Evolutionary conservation across 2,797 vertebrate genomes (phyloP), one percentile per base, ranked within the genome.

Genomic region (Lutjanus campechanus): DNA sequence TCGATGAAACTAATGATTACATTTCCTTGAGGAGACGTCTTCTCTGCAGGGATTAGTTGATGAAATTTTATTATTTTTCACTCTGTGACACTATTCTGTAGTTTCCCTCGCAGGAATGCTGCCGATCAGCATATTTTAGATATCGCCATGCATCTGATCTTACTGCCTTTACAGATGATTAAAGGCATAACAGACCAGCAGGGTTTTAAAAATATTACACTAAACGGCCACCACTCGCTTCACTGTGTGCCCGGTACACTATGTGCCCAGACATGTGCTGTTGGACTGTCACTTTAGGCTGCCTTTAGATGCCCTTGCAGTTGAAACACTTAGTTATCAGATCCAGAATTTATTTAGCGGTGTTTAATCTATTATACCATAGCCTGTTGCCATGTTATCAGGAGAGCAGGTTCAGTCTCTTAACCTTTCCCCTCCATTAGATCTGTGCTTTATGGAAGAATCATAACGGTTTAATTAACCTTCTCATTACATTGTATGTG

Each of bases 261-360:
- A 2, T 65, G 67, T 71, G 29, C 25, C 47, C 47, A n/a, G 40
- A 54, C 10, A 2, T 53, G 41, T 58, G 64, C 9, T 51, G 58
- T 4, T 59, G 63, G 36, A 40, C 29, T 56, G 13, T 49, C 46
- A 44, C 36, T 55, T n/a, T 19, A 49, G 29, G 4, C 64, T 53
- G 13, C 71, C 36, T 63, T 36, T 43, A 49, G 54, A 73, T 63
- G 61, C 51, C 69, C 25, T 70, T 73, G 79, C 47, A 40, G 46
- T 53, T 69, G 40, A 75, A 73, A 71, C 66, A 15, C 69, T 69
- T 19, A 2, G 25, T 54, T 64, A 69, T 78, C 80, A 72, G 77
- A 16, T 22, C 47, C 56, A 22, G 29, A 47, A 56, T 73, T 51
- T 65, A 75, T 79, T 78, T 56, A 68, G 56, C 54, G 54, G 43